Percentiles rank a stretch among this genome's conserved stretches.
These are phyloP conservation scores for Diogma glabrata DNA, from an alignment of 2,888 invertebrate genomes.

Conservation along the genomic window DNA sequence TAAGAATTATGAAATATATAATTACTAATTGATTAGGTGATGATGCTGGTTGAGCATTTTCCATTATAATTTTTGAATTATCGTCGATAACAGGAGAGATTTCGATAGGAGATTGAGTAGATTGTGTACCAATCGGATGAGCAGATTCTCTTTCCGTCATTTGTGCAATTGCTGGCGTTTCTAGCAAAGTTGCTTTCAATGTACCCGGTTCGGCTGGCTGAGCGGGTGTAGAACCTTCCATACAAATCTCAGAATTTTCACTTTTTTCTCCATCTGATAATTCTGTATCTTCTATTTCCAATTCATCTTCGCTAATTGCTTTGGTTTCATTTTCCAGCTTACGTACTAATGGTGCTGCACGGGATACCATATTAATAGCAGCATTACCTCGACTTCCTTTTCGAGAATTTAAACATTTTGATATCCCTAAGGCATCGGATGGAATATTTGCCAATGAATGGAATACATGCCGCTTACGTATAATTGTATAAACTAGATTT, in stretches of 20 bases:
- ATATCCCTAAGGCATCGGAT: slow-evolving; percentile 79
- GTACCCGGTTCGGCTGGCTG: slow-evolving; percentile 86
- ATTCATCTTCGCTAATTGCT: slow-evolving; percentile 23
- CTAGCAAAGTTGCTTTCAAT: slow-evolving; percentile 77
- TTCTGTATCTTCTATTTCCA: slow-evolving; percentile 28
- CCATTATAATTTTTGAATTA: slow-evolving; percentile 13
- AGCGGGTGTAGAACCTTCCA: slow-evolving; percentile 77
- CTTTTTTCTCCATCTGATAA: slow-evolving; percentile 39
- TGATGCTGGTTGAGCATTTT: slow-evolving; percentile 19
- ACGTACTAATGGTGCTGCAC: slow-evolving; percentile 21
- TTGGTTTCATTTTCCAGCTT: slow-evolving; percentile 13
- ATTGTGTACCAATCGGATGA: slow-evolving; percentile 45
- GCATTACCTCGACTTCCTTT: slow-evolving; percentile 37
- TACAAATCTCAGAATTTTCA: slow-evolving; percentile 47
- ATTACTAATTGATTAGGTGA: slow-evolving; percentile 16
- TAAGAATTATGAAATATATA: neutral
- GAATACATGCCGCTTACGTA: slow-evolving; percentile 95
- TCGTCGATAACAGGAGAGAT: neutral
- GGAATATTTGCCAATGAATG: slow-evolving; percentile 96
- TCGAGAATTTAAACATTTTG: slow-evolving; percentile 35
- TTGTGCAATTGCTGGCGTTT: slow-evolving; percentile 79
- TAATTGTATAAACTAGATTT: slow-evolving; percentile 97
- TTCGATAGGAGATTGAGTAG: neutral
- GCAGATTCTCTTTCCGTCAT: slow-evolving; percentile 95
- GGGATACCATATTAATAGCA: slow-evolving; percentile 22